phyloP scores from a whole-genome alignment of 2,888 invertebrate species.

The Dascillus cervinus region DNA sequence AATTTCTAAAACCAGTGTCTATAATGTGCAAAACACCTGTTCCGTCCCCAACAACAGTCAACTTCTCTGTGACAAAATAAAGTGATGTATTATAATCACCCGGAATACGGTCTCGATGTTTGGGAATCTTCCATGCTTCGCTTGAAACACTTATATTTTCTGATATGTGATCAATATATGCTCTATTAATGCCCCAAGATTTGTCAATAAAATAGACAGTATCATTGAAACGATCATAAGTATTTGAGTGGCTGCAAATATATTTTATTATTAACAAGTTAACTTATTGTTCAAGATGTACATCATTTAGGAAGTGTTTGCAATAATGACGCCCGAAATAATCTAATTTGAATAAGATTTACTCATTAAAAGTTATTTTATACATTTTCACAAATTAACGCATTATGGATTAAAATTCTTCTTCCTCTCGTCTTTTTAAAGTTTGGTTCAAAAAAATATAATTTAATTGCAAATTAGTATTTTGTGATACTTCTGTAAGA shows the following conservation, averaged over 20 bases:
- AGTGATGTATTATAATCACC: constrained; percentile 64
- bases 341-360: too few relatives aligned
- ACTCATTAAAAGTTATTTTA: too few relatives aligned
- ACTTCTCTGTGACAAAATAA: constrained; percentile 53
- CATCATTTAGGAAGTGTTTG: too few relatives aligned
- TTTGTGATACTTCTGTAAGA: too few relatives aligned
- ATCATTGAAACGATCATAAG: constrained; percentile 53
- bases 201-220: constrained; percentile 62
- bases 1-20: constrained; percentile 48
- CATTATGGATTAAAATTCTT: too few relatives aligned
- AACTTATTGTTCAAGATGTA: too few relatives aligned
- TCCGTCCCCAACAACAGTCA: constrained; percentile 64
- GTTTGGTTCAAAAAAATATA: too few relatives aligned
- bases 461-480: too few relatives aligned
- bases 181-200: constrained; percentile 49
- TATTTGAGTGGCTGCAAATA: constrained; percentile 69
- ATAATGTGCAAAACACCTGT: constrained; percentile 56
- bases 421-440: too few relatives aligned
- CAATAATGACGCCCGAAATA: too few relatives aligned
- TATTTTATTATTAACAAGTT: too few relatives aligned
- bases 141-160: constrained; percentile 44
- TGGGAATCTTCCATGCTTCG: constrained; percentile 50
- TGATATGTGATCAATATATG: constrained; percentile 45
- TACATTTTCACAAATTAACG: too few relatives aligned
- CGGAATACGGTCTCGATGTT: constrained; percentile 40